These are phyloP conservation scores for Diceros bicornis DNA, from an alignment of 2,797 vertebrate species.

Conservation along the genomic window DNA sequence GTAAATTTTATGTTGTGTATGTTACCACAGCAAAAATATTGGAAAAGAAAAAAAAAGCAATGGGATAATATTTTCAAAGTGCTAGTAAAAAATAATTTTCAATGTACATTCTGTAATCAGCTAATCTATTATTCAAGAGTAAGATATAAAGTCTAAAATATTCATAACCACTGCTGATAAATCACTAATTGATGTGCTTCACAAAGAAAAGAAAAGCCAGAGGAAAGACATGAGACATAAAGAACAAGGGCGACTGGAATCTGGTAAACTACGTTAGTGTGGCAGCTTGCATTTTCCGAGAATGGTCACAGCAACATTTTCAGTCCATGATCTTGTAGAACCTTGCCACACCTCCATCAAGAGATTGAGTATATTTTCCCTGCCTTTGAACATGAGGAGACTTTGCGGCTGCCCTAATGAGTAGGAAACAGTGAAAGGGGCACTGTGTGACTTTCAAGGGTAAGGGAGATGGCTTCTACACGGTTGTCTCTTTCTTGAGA, in stretches of 20 bases:
- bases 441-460: not conserved
- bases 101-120: not conserved
- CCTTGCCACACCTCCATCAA: not conserved
- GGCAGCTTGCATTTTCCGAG: not conserved
- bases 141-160: not conserved
- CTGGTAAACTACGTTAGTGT: not conserved
- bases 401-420: not conserved
- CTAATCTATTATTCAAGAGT: not conserved
- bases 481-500: not conserved
- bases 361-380: not conserved
- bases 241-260: not conserved
- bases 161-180: not conserved
- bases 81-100: not conserved
- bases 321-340: not conserved
- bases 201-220: not conserved
- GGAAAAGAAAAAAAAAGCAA: not conserved
- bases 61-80: not conserved
- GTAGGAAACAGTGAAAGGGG: too few species aligned
- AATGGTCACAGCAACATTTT: not conserved
- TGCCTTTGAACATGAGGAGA: not conserved
- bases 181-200: not conserved
- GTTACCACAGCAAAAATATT: not conserved
- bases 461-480: not conserved
- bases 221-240: not conserved
- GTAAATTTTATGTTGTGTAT: not conserved